phyloP scores from a whole-genome alignment of 1,140 invertebrate genomes.

The Portunus trituberculatus region DNA sequence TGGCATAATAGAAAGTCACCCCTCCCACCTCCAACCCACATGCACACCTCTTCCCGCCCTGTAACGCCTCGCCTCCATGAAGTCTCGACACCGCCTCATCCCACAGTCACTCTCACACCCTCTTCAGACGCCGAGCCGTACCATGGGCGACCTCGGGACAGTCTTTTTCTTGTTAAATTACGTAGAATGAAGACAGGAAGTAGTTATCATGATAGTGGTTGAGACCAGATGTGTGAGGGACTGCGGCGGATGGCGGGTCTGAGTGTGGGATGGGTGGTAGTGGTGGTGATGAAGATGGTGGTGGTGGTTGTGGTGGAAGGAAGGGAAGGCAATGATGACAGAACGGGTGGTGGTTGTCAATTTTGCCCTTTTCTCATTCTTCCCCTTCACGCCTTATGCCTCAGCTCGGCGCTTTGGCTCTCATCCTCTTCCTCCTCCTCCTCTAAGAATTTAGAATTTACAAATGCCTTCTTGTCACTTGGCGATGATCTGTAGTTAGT shows the following conservation, averaged over 20 bases:
- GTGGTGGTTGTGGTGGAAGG: background rate
- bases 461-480: no score
- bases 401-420: background rate
- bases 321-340: background rate
- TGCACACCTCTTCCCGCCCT: background rate
- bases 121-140: background rate
- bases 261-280: background rate
- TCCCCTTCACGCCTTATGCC: background rate
- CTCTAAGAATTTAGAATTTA: no score
- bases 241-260: background rate
- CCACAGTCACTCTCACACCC: background rate
- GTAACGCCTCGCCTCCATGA: background rate
- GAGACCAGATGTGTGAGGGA: background rate
- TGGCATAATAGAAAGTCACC: background rate
- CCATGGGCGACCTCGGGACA: background rate
- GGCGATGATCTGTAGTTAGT: no score
- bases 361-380: background rate
- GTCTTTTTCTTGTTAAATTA: background rate
- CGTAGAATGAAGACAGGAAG: constrained; percentile 20
- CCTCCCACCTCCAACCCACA: background rate
- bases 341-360: background rate
- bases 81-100: background rate
- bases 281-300: background rate
- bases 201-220: constrained; percentile 26
- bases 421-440: no score